Base-by-base conservation (phyloP, 2,113 vertebrate genomes). In the Plotosus lineatus region DNA sequence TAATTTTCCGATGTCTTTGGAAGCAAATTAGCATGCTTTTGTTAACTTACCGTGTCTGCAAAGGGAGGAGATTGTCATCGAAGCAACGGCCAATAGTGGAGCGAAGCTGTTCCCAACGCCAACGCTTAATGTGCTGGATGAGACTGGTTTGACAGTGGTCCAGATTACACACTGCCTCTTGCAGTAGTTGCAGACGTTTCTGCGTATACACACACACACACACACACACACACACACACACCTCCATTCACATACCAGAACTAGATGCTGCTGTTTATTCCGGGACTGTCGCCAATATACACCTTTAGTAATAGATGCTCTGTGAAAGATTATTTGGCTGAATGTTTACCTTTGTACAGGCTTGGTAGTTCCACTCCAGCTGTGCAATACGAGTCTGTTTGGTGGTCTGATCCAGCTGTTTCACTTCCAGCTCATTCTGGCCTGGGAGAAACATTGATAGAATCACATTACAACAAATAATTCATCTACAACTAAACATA, bases 31-130 rank as follows among this genome's bases (percentile, higher is more conserved):
- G 72, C 11, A 81, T 6, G 6, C 2, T n/a, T 28, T 11, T 21
- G 8, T 2, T 23, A 51, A 33, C 87, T 93, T 86, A 95, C 94
- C 94, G 90, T 71, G 90, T 92, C 88, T 94, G 94, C 76, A 95
- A 90, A 0, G 90, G 90, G 0, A 83, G 85, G 61, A 98, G 91
- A 90, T 94, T 96, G 53, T 97, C 96, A 50, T 96, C 94, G 26
- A 96, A 97, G 5, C 89, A 83, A 0, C 92, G 90, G 0, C 97
- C 97, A 0, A 98, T 97, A 73, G 95, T 90, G 6, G 95, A 92
- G 88, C 95, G 92, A 90, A 97, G 95, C 89, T 98, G 97, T 73
- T 96, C 94, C 87, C 94, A 92, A 69, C 94, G 92, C 97, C 97
- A 99, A 33, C 92, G 89, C 82, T 95, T 94, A 68, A 97, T 93